Evolutionary conservation across 92 coral and sea anemone species (phyloP).

Genomic region (Pocillopora meandrina): DNA sequence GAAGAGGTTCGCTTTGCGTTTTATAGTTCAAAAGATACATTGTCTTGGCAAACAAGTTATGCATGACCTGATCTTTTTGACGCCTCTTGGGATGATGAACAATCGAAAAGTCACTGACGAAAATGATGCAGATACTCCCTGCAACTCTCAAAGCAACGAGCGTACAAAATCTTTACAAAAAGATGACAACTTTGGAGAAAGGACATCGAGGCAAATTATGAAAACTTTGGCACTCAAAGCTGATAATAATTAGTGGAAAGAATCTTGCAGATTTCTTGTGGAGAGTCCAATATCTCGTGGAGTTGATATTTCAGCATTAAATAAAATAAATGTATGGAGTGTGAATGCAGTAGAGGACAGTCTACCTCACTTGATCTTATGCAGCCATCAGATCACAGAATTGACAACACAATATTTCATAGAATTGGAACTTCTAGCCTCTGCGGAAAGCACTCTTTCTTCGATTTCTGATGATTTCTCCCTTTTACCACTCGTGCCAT

Average conservation of each 20-base stretch:
- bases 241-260: not conserved
- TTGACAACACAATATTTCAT: not conserved
- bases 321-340: not conserved
- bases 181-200: not conserved
- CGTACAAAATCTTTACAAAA: not conserved
- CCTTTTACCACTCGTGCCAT: not conserved
- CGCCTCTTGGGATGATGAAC: not conserved
- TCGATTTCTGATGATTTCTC: not conserved
- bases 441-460: not conserved
- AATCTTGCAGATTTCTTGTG: not conserved
- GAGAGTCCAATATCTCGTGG: not conserved
- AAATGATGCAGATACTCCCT: not conserved
- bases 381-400: not conserved
- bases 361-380: not conserved
- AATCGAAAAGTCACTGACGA: not conserved
- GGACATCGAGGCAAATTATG: not conserved
- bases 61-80: not conserved
- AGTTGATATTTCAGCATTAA: not conserved
- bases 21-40: not conserved
- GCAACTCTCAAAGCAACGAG: not conserved
- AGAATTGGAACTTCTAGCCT: not conserved
- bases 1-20: not conserved
- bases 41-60: not conserved
- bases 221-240: not conserved
- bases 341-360: not conserved